Evolutionary conservation across 1,140 invertebrate species (phyloP).

Genomic region (Mactra quadrangularis): DNA sequence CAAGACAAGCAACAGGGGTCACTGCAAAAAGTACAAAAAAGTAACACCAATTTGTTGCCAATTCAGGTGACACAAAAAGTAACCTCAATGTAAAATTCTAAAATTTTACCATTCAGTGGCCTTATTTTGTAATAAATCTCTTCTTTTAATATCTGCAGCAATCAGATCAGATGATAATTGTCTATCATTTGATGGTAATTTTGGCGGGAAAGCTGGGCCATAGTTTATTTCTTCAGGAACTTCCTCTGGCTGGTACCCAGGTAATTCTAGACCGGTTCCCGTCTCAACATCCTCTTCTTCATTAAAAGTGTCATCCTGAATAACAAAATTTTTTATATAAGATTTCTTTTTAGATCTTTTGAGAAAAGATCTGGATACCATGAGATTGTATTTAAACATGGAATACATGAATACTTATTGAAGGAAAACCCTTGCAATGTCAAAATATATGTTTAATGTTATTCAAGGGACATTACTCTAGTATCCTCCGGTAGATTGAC

Average conservation of each 20-base stretch:
- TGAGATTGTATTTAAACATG: background rate
- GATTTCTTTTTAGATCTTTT: background rate
- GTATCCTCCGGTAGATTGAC: too few species aligned
- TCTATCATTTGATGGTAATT: constrained; percentile 55
- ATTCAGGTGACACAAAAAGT: too few species aligned
- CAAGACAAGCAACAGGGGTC: too few species aligned
- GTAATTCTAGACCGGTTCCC: constrained; percentile 75
- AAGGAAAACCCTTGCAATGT: too few species aligned
- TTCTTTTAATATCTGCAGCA: constrained; percentile 75
- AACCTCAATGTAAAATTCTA: too few species aligned
- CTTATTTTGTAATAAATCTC: constrained; percentile 75
- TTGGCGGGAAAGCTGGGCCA: constrained; percentile 69
- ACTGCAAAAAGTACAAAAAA: too few species aligned
- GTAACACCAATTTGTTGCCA: too few species aligned
- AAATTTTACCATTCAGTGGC: constrained; percentile 78
- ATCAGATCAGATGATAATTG: constrained; percentile 73
- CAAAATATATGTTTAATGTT: too few species aligned
- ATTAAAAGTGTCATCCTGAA: constrained; percentile 60
- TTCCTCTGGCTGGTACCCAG: constrained; percentile 74
- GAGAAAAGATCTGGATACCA: background rate
- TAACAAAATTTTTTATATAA: background rate
- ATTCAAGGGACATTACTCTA: too few species aligned
- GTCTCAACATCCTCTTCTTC: constrained; percentile 66
- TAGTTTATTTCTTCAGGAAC: constrained; percentile 56
- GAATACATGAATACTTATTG: background rate